Evolutionary conservation across 2,888 invertebrate genomes (phyloP), one percentile per base, ranked within the genome.

Genomic region (Trissoscelio sp.): DNA sequence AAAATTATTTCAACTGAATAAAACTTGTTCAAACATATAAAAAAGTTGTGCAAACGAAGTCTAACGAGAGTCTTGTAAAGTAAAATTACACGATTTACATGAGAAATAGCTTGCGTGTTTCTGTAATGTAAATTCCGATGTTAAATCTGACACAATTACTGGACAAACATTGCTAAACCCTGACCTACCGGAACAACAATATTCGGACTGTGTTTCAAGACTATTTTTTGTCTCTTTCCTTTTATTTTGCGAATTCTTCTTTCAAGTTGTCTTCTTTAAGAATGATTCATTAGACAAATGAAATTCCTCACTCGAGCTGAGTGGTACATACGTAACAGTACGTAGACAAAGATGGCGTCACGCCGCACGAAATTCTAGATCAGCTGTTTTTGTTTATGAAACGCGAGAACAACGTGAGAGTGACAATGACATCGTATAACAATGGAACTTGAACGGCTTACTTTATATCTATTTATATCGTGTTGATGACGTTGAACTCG

Each of bases 301-400:
- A 79, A 79, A 72, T 72, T 58, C 58, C 28, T 57, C 58, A 44
- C 51, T 79, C 62, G 58, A 42, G 75, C 24, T 14, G 60, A 69
- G 69, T 77, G 69, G 53, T 55, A 24, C 24, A n/a, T n/a, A 44
- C 69, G 62, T 53, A 69, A 77, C 64, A 62, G 20, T 37, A 69
- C 69, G 55, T 72, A 44, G 51, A 79, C 51, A 66, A 66, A 79
- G 60, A 73, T 79, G 72, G 67, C 79, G 53, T 58, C 66, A 37
- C 62, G 12, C 28, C 39, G 62, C 18, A 64, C 69, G 67, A 79
- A 73, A 79, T 79, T 79, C 67, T 79, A 73, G 66, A 79, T 73
- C 79, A 79, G 79, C 79, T 73, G 79, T 79, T 79, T 73, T 79
- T 79, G 73, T 79, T 79, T 67, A 79, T 79, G 67, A 73, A 73